phyloP scores from a whole-genome alignment of 2,797 vertebrate species.

The Taenioides sp. region DNA sequence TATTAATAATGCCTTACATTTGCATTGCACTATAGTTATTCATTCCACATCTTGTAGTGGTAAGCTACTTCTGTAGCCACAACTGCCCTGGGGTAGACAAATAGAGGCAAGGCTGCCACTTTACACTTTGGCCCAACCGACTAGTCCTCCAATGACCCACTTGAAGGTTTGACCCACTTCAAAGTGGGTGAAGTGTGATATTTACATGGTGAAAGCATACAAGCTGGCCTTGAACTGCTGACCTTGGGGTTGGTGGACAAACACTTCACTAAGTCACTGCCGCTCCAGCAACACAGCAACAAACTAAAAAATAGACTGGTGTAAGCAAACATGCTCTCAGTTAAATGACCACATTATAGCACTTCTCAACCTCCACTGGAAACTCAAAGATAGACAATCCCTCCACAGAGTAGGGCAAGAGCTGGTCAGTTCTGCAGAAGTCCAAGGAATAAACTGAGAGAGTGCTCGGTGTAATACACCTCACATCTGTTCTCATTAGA shows the following conservation, averaged over 20 bases:
- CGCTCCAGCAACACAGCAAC: too few relatives aligned
- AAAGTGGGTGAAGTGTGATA: background rate
- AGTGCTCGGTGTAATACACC: conserved; percentile 5
- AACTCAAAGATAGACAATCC: background rate
- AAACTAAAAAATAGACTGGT: too few relatives aligned
- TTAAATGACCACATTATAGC: too few relatives aligned
- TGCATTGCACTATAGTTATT: background rate
- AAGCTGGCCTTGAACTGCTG: background rate
- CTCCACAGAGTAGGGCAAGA: conserved; percentile 30
- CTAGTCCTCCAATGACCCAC: background rate
- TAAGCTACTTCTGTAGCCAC: background rate
- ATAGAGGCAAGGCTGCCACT: background rate
- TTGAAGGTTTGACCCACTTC: background rate
- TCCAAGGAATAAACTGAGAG: conserved; percentile 13
- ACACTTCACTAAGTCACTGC: background rate
- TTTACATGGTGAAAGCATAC: background rate
- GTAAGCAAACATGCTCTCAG: too few relatives aligned
- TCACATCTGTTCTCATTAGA: conserved; percentile 51
- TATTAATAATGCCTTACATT: background rate
- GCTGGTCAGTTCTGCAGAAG: conserved; percentile 33
- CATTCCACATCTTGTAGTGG: background rate
- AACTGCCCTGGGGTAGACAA: background rate
- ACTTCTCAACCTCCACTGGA: too few relatives aligned
- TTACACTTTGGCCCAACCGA: background rate
- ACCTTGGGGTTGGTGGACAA: background rate